Evolutionary conservation across 1,140 invertebrate species (phyloP).

Genomic region (Drosophila lini): DNA sequence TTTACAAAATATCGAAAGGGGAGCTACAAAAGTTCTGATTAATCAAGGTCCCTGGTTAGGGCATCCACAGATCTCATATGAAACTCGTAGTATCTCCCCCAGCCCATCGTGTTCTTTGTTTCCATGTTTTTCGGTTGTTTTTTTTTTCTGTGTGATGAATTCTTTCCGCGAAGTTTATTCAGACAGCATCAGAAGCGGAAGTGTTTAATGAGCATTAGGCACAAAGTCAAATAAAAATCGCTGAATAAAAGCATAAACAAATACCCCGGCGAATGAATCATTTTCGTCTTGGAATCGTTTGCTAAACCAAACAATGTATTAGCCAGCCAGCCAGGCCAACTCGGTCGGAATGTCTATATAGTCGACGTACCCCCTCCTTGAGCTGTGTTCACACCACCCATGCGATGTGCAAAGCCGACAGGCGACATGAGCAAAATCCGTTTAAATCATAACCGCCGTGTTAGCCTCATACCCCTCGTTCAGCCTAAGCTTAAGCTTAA

Average conservation of each 20-base stretch:
- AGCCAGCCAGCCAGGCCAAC: constrained; percentile 48
- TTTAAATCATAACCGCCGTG: constrained; percentile 40
- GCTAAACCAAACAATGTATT: constrained; percentile 70
- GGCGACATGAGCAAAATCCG: constrained; percentile 73
- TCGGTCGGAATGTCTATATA: constrained; percentile 30
- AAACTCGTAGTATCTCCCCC: not conserved
- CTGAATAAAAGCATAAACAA: constrained; percentile 21
- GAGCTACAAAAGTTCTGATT: no score
- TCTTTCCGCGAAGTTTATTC: constrained; percentile 5
- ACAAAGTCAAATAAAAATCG: constrained; percentile 35
- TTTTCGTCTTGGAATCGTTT: constrained; percentile 15
- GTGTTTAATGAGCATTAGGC: constrained; percentile 72
- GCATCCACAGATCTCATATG: not conserved
- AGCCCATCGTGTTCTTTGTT: constrained; percentile 19
- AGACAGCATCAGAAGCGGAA: constrained; percentile 58
- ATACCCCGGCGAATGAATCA: not conserved
- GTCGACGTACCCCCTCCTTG: not conserved
- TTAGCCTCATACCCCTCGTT: not conserved
- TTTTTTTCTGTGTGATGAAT: constrained; percentile 27
- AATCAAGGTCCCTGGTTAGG: not conserved
- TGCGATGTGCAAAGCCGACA: constrained; percentile 73
- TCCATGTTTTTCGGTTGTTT: constrained; percentile 11
- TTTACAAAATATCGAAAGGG: not conserved
- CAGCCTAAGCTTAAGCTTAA: constrained; percentile 36
- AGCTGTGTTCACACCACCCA: constrained; percentile 31